These are phyloP conservation scores for Tipula vernalis DNA, from an alignment of 2,888 invertebrate genomes.

Conservation along the genomic window DNA sequence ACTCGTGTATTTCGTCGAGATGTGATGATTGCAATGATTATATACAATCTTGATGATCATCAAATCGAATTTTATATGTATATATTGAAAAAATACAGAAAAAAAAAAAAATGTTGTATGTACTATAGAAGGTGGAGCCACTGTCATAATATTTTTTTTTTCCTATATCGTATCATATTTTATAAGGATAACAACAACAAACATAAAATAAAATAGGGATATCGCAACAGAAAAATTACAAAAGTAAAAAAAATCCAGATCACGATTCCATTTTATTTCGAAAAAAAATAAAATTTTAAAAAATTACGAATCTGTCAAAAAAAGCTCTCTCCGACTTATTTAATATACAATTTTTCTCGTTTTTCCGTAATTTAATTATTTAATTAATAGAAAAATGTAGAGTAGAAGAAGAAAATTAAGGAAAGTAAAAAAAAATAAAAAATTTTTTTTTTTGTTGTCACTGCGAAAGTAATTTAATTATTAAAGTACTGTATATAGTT, in stretches of 20 bases:
- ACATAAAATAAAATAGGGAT: neutral
- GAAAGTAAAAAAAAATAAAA: neutral
- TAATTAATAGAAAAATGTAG: neutral
- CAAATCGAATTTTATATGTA: neutral
- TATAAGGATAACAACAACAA: neutral
- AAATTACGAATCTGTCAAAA: conserved; percentile 5
- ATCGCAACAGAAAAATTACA: neutral
- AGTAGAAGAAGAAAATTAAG: neutral
- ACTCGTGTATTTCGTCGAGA: neutral
- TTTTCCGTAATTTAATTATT: neutral
- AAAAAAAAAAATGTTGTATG: neutral
- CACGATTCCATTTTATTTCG: neutral
- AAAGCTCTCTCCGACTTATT: neutral
- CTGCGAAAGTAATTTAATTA: conserved; percentile 4
- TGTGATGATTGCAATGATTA: neutral
- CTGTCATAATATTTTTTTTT: neutral
- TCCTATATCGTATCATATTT: neutral
- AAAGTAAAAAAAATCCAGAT: conserved; percentile 7
- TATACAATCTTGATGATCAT: neutral
- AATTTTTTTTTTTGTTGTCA: neutral
- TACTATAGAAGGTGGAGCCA: conserved; percentile 4
- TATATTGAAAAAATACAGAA: neutral
- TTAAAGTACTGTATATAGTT: neutral
- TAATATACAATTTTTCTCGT: neutral
- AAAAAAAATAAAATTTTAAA: neutral